Evolutionary conservation across 1,140 invertebrate genomes (phyloP), one percentile per base, ranked within the genome.

Genomic region (Drosophila kanapiae): DNA sequence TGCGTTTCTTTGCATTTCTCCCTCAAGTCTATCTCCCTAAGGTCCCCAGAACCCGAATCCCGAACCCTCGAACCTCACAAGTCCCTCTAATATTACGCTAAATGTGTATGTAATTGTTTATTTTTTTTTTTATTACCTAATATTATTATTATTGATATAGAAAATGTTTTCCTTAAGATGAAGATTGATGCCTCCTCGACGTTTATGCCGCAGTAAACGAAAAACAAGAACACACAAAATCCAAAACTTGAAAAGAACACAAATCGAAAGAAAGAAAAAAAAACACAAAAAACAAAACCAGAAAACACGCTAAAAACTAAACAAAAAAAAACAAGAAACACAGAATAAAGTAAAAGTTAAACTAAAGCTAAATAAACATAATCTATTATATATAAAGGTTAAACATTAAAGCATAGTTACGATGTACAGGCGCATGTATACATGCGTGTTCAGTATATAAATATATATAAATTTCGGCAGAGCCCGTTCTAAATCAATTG

Each of bases 1-100:
- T 90, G 85, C 80, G 85, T 90, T 88, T 91, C 49, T 81, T 84
- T 84, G 85, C 85, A 88, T 88, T 88, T 88, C 80, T 84, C 59
- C 72, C 37, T 37, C 61, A 18, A 47, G 5, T 23, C 33, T 43
- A 29, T 48, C 53, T 31, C 47, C 48, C 16, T 27, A 35, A 48
- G 67, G 63, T 35, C 56, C 23, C 23, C 23, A 23, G 23, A 23
- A 23, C 23, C 23, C 23, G 23, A 23, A 23, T 23, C 23, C 23
- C 23, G 23, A 23, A 23, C 23, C 23, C 23, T 23, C 23, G 23
- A 23, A 23, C 23, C 23, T 23, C 23, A 23, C 1, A 23, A 23
- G 23, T 23, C 33, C 35, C 29, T 23, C 31, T 70, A 78, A 69
- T 78, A 71, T 78, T 78, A 78, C 53, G 64, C 56, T 56, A 78